These are phyloP conservation scores for Drosophila arawakana DNA, from an alignment of 1,140 invertebrate genomes.

Conservation along the genomic window DNA sequence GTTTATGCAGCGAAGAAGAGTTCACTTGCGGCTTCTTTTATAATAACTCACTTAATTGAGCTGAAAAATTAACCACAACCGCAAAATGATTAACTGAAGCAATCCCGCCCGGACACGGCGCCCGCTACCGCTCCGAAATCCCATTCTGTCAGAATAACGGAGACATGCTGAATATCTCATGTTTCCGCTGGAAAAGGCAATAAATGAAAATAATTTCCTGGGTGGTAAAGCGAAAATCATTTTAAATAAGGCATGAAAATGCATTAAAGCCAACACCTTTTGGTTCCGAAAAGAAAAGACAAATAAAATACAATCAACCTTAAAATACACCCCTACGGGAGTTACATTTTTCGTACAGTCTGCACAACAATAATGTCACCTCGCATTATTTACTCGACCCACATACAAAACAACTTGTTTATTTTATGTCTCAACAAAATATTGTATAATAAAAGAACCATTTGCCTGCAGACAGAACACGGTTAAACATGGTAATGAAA, in stretches of 20 bases:
- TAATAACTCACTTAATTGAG: slow-evolving; percentile 42
- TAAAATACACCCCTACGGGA: not conserved
- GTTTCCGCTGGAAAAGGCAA: slow-evolving; percentile 46
- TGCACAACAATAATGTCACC: slow-evolving; percentile 27
- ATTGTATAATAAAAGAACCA: slow-evolving; percentile 16
- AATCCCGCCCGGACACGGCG: slow-evolving; percentile 1
- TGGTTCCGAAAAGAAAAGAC: slow-evolving; percentile 8
- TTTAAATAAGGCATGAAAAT: slow-evolving; percentile 81
- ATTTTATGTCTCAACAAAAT: slow-evolving; percentile 50
- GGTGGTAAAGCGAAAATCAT: slow-evolving; percentile 69
- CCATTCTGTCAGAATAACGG: not conserved
- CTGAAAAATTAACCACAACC: slow-evolving; percentile 24
- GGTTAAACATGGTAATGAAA: not conserved
- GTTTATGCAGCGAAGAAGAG: not conserved
- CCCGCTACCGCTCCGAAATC: too few relatives aligned
- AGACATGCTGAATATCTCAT: slow-evolving; percentile 21
- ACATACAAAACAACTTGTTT: slow-evolving; percentile 54
- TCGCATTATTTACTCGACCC: slow-evolving; percentile 63
- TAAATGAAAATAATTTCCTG: slow-evolving; percentile 73
- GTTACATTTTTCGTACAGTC: slow-evolving; percentile 9
- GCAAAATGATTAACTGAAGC: slow-evolving; percentile 47
- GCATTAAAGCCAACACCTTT: slow-evolving; percentile 69
- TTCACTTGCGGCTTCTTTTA: slow-evolving; percentile 5
- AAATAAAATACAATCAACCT: slow-evolving; percentile 17
- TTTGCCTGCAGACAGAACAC: slow-evolving; percentile 5